phyloP scores from a whole-genome alignment of 1,140 invertebrate genomes.

The Aphelenchoides besseyi region DNA sequence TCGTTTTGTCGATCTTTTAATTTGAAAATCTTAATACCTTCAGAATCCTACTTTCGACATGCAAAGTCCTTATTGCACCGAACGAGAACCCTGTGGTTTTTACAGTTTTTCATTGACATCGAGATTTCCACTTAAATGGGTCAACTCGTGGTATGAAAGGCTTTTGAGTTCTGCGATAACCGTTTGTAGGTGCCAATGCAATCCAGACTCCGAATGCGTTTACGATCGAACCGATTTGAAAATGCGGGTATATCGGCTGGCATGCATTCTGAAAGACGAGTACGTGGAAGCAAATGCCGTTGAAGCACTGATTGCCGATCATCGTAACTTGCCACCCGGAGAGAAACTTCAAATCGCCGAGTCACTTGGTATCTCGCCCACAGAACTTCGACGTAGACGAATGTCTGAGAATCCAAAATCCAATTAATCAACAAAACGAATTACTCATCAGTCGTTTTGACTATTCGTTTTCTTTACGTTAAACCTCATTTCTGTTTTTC shows the following conservation, averaged over 20 bases:
- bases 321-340: neutral
- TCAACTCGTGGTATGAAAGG: slow-evolving; percentile 24
- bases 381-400: too few relatives aligned
- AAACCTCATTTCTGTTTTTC: too few relatives aligned
- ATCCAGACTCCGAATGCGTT: slow-evolving; percentile 20
- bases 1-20: too few relatives aligned
- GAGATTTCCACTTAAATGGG: slow-evolving; percentile 21
- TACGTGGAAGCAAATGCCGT: too few relatives aligned
- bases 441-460: too few relatives aligned
- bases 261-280: slow-evolving; percentile 7
- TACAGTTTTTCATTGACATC: slow-evolving; percentile 19
- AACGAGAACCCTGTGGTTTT: slow-evolving; percentile 30
- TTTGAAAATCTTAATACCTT: too few relatives aligned
- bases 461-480: too few relatives aligned
- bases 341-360: neutral
- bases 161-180: neutral
- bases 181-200: slow-evolving; percentile 20
- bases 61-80: neutral
- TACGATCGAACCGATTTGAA: slow-evolving; percentile 33
- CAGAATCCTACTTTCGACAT: slow-evolving; percentile 21
- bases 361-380: neutral
- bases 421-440: too few relatives aligned
- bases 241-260: slow-evolving; percentile 30
- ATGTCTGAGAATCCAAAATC: too few relatives aligned
- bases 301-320: too few relatives aligned